Base-by-base conservation (phyloP, 2,113 vertebrate species). In the Pluvialis apricaria region DNA sequence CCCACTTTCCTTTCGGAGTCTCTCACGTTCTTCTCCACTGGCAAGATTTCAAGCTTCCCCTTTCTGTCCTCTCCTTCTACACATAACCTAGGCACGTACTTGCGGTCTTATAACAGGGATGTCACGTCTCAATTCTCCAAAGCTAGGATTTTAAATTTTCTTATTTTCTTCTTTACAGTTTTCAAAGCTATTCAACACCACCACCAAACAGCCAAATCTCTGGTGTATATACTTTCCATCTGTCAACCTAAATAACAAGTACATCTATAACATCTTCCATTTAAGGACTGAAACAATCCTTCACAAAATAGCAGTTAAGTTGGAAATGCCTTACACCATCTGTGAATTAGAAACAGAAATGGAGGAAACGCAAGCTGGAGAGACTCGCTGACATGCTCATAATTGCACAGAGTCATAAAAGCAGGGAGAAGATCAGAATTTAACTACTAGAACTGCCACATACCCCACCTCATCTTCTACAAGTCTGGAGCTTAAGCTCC, bases 291-390 rank as follows among this genome's bases (percentile, higher is more conserved):
- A 87, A 95, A 89, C 58, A 78, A 82, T 85, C 31, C 40, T 62
- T 89, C 71, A 85, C 73, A 73, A 80, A 91, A 64, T 0, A 91
- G 58, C 66, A 94, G 58, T 65, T 90, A 68, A 78, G 60, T 25
- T 97, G 62, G 66, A 91, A 97, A 82, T 62, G 65, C 66, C 68
- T 92, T 66, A 78, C 90, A 45, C 45, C 62, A 91, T 81, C 92
- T 92, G 90, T 66, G 55, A 86, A 58, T n/a, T 62, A 40, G 62
- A 92, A 92, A 91, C 64, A 92, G 69, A 78, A 62, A 65, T 12
- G 42, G 60, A 94, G 44, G 58, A 86, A 90, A 70, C 86, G 80
- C 18, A 85, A 69, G 29, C 73, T 85, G 61, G 34, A 95, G 57
- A 94, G 36, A 61, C 42, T 88, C 14, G 3, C 6, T 89, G 90